Percentiles rank a stretch among this genome's conserved stretches.
Evolutionary conservation across 2,888 invertebrate species (phyloP).

Genomic region (Pocota personata): DNA sequence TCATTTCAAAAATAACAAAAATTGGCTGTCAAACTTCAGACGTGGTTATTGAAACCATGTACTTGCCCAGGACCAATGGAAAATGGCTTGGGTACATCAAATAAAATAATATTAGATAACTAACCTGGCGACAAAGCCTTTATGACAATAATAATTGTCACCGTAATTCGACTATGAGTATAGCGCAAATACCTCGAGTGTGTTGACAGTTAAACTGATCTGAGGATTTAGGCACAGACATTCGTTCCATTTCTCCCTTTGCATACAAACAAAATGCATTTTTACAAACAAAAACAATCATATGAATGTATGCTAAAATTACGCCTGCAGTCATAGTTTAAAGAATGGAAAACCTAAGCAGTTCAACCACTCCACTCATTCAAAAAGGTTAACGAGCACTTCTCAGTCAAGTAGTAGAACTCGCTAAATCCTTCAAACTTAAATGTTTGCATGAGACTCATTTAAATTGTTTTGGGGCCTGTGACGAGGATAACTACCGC

Average conservation of each 20-base stretch:
- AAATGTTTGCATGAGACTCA: slow-evolving; percentile 62
- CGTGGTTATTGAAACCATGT: too few relatives aligned
- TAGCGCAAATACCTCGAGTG: slow-evolving; percentile 1
- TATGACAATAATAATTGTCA: slow-evolving; percentile 29
- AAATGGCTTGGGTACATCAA: too few relatives aligned
- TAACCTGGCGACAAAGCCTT: background rate
- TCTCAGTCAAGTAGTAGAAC: slow-evolving; percentile 57
- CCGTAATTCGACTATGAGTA: background rate
- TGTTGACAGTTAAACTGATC: background rate
- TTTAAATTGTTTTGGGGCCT: slow-evolving; percentile 32
- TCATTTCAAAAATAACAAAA: too few relatives aligned
- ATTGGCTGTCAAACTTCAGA: too few relatives aligned
- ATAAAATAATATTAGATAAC: too few relatives aligned
- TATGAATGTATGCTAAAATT: slow-evolving; percentile 27
- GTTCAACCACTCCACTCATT: slow-evolving; percentile 64
- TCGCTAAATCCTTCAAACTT: slow-evolving; percentile 39
- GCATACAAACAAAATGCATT: background rate
- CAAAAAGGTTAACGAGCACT: slow-evolving; percentile 73
- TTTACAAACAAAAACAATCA: background rate
- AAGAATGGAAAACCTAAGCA: slow-evolving; percentile 45
- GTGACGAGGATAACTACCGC: slow-evolving; percentile 23
- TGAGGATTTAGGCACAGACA: background rate
- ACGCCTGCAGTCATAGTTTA: slow-evolving; percentile 32
- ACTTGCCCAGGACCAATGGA: too few relatives aligned
- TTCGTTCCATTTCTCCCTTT: background rate